A percentile compares a stretch with the other conserved stretches of the same genome.
These are phyloP conservation scores for Brachypodius melanocephalos DNA, from an alignment of 2,113 vertebrate species.

Conservation along the genomic window DNA sequence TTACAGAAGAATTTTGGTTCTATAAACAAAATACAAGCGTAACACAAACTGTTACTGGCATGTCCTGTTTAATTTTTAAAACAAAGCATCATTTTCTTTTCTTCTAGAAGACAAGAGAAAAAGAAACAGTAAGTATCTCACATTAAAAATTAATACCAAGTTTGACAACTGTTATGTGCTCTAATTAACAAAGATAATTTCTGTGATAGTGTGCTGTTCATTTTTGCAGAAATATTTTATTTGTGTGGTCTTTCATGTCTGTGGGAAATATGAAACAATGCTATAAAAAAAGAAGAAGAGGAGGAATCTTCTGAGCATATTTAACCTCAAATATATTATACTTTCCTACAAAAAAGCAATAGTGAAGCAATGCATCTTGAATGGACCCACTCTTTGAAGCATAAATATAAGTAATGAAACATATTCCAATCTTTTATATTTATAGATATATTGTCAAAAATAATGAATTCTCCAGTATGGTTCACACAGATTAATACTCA, in stretches of 20 bases:
- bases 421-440: neutral
- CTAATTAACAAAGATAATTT: constrained; percentile 37
- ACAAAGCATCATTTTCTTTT: constrained; percentile 9
- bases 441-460: neutral
- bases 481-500: neutral
- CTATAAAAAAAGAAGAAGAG: neutral
- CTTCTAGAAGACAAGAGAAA: constrained; percentile 26
- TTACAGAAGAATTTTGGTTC: neutral
- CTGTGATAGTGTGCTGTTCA: constrained; percentile 11
- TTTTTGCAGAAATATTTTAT: constrained; percentile 46
- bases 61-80: constrained; percentile 42
- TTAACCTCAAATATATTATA: constrained; percentile 44
- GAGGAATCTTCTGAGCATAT: neutral
- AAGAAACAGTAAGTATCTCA: neutral
- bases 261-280: constrained; percentile 27
- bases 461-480: neutral
- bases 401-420: neutral
- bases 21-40: neutral
- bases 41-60: constrained; percentile 5
- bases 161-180: constrained; percentile 37
- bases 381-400: constrained; percentile 11
- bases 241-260: constrained; percentile 38
- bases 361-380: neutral
- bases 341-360: neutral
- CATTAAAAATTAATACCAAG: constrained; percentile 1